Evolutionary conservation across 1,140 invertebrate genomes (phyloP).

Genomic region (Micrasema minimum): DNA sequence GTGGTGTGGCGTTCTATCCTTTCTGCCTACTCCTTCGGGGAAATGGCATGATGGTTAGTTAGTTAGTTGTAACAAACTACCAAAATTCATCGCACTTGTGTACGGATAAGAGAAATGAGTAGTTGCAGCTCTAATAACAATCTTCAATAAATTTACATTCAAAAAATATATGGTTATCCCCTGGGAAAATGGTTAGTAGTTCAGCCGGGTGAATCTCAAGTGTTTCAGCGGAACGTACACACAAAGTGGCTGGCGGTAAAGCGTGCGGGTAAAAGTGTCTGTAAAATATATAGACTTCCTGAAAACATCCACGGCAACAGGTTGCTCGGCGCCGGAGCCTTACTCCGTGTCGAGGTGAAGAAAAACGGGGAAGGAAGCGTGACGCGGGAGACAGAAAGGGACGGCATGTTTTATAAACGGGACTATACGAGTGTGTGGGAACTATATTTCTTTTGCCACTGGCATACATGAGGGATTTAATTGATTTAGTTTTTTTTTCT

Average conservation of each 20-base stretch:
- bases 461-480: too few relatives aligned
- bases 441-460: too few relatives aligned
- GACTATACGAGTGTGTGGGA: background rate
- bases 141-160: too few relatives aligned
- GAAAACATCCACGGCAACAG: constrained; percentile 35
- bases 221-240: constrained; percentile 29
- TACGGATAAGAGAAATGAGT: too few relatives aligned
- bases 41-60: too few relatives aligned
- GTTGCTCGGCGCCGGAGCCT: constrained; percentile 12
- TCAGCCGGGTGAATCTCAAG: constrained; percentile 15
- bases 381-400: constrained; percentile 1
- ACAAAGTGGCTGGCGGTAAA: constrained; percentile 30
- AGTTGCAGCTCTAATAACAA: too few relatives aligned
- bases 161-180: too few relatives aligned
- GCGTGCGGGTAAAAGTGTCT: constrained; percentile 36
- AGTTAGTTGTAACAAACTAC: too few relatives aligned
- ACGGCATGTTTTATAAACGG: background rate
- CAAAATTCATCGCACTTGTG: too few relatives aligned
- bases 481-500: too few relatives aligned
- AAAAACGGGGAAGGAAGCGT: constrained; percentile 21
- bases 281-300: constrained; percentile 38
- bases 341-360: constrained; percentile 5
- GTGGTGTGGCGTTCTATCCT: too few relatives aligned
- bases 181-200: constrained; percentile 1
- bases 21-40: too few relatives aligned